phyloP scores from a whole-genome alignment of 2,888 invertebrate genomes.

The Latrodectus hesperus region DNA sequence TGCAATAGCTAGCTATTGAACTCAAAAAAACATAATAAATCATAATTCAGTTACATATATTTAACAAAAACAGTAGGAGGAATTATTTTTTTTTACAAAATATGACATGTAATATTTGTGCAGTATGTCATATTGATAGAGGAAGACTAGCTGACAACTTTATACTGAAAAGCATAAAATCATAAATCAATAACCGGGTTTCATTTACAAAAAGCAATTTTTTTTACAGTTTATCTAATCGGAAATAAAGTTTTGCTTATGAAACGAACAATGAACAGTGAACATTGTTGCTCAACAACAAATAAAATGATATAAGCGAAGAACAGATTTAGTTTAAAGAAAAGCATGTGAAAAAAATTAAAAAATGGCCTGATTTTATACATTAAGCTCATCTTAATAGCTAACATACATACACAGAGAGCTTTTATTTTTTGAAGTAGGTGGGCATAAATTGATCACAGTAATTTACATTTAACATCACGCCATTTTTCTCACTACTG shows the following conservation, averaged over 20 bases:
- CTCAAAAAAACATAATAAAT: neutral
- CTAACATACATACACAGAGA: constrained; percentile 47
- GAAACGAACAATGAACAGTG: constrained; percentile 14
- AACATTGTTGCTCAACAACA: constrained; percentile 31
- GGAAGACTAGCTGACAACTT: constrained; percentile 54
- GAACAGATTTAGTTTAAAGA: constrained; percentile 23
- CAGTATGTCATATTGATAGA: constrained; percentile 41
- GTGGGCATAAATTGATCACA: constrained; percentile 66
- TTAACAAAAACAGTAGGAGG: neutral
- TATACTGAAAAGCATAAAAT: constrained; percentile 43
- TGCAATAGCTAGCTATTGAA: constrained; percentile 5
- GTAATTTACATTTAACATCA: constrained; percentile 32
- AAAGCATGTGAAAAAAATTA: constrained; percentile 4
- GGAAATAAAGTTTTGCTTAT: neutral
- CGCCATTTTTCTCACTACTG: constrained; percentile 65
- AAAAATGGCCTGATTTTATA: constrained; percentile 59
- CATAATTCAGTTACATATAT: neutral
- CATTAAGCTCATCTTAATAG: neutral
- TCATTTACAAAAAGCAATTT: constrained; percentile 13
- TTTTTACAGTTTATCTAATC: constrained; percentile 26
- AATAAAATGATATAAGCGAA: constrained; percentile 8
- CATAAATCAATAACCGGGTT: constrained; percentile 6
- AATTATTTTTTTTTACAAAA: constrained; percentile 10
- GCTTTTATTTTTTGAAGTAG: constrained; percentile 34
- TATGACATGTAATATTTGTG: constrained; percentile 59